phyloP scores from a whole-genome alignment of 1,140 invertebrate genomes.

The Papilio machaon region DNA sequence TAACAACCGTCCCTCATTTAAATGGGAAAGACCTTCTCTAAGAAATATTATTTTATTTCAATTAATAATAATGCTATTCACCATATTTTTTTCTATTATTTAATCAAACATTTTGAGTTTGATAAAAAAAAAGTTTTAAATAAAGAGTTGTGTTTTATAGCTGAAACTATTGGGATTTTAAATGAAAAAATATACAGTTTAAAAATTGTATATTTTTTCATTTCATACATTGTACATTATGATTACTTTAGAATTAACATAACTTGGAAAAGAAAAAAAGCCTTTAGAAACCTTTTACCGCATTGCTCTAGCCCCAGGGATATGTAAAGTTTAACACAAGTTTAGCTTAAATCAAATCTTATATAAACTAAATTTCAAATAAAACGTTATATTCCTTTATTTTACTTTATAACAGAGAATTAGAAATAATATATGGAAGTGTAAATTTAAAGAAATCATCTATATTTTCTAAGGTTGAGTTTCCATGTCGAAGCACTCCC shows the following conservation, averaged over 20 bases:
- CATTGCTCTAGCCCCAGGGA: neutral
- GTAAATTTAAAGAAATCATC: too few relatives aligned
- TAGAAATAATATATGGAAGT: neutral
- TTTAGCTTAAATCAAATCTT: neutral
- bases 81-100: neutral
- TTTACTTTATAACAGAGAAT: neutral
- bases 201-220: too few relatives aligned
- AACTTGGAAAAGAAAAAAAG: too few relatives aligned
- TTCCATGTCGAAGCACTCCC: too few relatives aligned
- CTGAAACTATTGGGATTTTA: too few relatives aligned
- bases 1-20: conserved; percentile 17
- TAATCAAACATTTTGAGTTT: neutral
- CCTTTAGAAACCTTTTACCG: neutral
- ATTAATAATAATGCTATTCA: neutral
- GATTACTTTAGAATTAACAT: too few relatives aligned
- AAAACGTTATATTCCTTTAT: neutral
- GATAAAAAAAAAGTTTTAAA: neutral
- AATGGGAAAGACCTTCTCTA: conserved; percentile 7
- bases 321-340: neutral
- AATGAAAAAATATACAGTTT: too few relatives aligned
- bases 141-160: too few relatives aligned
- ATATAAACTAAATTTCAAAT: neutral
- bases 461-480: too few relatives aligned
- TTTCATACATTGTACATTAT: too few relatives aligned
- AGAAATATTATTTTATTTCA: neutral